Percentiles rank a stretch among this genome's conserved stretches.
Conservation (phyloP, 2,888 invertebrate species). For the Terebella lapidaria region DNA sequence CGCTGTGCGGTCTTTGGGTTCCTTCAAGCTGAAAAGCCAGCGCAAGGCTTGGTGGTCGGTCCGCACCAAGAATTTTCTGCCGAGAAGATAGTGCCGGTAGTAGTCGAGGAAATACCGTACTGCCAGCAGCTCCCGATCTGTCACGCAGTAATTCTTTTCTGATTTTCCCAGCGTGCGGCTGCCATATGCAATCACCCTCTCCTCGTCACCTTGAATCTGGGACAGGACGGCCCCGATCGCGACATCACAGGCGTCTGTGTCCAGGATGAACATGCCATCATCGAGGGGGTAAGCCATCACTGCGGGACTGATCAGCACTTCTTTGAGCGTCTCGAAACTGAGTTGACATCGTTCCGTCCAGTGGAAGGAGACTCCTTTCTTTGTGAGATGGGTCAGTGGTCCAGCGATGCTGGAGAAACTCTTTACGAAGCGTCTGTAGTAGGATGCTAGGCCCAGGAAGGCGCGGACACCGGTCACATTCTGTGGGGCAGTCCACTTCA, state of each 20-base stretch:
- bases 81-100: constrained; percentile 27
- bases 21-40: constrained; percentile 25
- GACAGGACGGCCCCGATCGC: constrained; percentile 15
- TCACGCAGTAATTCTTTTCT: constrained; percentile 18
- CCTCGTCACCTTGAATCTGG: constrained; percentile 16
- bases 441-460: too few species aligned
- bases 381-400: constrained; percentile 15
- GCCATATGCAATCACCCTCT: too few species aligned
- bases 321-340: constrained; percentile 9
- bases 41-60: constrained; percentile 29
- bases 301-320: constrained; percentile 8
- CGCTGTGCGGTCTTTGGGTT: too few species aligned
- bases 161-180: constrained; percentile 1
- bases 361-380: constrained; percentile 9
- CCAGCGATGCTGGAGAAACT: constrained; percentile 17
- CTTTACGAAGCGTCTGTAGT: too few species aligned
- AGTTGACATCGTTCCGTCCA: constrained; percentile 15
- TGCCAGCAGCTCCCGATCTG: too few species aligned
- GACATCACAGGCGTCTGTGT: constrained; percentile 12
- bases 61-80: constrained; percentile 21
- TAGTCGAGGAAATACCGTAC: too few species aligned
- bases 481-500: too few species aligned
- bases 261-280: too few species aligned
- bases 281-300: too few species aligned
- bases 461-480: too few species aligned